phyloP scores from a whole-genome alignment of 2,888 invertebrate species.

The Parnassius mnemosyne region DNA sequence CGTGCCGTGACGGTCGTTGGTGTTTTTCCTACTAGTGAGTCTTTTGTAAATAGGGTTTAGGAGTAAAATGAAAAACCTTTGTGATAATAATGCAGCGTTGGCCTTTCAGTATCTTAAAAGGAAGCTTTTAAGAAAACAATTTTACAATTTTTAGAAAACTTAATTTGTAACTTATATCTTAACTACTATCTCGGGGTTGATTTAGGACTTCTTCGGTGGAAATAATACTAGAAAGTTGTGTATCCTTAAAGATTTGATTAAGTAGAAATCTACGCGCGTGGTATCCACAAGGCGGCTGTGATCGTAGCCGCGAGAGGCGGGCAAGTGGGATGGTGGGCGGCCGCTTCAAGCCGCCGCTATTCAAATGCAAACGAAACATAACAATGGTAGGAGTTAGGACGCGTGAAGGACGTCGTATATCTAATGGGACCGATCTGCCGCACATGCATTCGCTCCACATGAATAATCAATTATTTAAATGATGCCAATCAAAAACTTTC shows the following conservation, averaged over 20 bases:
- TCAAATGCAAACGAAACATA: constrained; percentile 73
- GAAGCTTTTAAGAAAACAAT: background rate
- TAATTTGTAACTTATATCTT: background rate
- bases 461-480: constrained; percentile 80
- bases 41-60: constrained; percentile 72
- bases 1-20: constrained; percentile 76
- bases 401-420: constrained; percentile 78
- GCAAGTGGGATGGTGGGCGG: constrained; percentile 62
- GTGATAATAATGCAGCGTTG: constrained; percentile 59
- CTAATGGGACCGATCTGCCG: constrained; percentile 70
- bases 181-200: background rate
- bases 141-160: background rate
- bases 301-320: constrained; percentile 56
- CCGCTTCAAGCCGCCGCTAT: constrained; percentile 63
- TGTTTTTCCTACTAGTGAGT: constrained; percentile 76
- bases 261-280: constrained; percentile 7
- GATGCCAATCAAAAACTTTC: constrained; percentile 66
- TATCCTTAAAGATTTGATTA: constrained; percentile 25
- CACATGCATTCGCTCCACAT: constrained; percentile 73
- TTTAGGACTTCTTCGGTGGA: background rate
- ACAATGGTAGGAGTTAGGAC: constrained; percentile 79
- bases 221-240: constrained; percentile 26
- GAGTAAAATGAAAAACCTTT: constrained; percentile 58
- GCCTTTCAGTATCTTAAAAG: constrained; percentile 39
- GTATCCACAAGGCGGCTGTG: constrained; percentile 41